Conservation (phyloP, 1,140 invertebrate genomes). For the Achatina immaculata region DNA sequence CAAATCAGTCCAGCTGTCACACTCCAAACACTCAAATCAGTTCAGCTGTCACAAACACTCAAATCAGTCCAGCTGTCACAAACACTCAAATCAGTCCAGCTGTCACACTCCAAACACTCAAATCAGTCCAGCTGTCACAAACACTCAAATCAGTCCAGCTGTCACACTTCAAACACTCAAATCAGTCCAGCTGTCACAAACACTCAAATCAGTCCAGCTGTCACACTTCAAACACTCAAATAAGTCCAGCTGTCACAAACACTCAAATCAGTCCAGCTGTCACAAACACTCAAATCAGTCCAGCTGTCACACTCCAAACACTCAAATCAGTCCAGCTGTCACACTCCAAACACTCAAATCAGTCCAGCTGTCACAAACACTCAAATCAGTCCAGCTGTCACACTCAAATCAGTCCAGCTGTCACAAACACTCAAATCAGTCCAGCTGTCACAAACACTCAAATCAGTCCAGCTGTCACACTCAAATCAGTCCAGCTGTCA, state of each 20-base stretch:
- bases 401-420: not conserved
- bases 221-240: too few relatives aligned
- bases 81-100: too few relatives aligned
- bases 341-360: not conserved
- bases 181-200: too few relatives aligned
- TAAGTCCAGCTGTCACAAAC: not conserved
- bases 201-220: not conserved
- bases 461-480: not conserved
- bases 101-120: not conserved
- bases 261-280: constrained; percentile 5
- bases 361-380: too few relatives aligned
- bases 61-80: not conserved
- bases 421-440: not conserved
- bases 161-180: not conserved
- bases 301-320: too few relatives aligned
- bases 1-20: not conserved
- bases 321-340: too few relatives aligned
- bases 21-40: not conserved
- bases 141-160: too few relatives aligned
- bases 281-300: not conserved
- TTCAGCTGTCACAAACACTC: too few relatives aligned
- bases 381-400: not conserved
- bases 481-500: not conserved
- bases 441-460: too few relatives aligned
- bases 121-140: not conserved